Conservation (phyloP, 2,797 vertebrate species). For the Fratercula arctica region DNA sequence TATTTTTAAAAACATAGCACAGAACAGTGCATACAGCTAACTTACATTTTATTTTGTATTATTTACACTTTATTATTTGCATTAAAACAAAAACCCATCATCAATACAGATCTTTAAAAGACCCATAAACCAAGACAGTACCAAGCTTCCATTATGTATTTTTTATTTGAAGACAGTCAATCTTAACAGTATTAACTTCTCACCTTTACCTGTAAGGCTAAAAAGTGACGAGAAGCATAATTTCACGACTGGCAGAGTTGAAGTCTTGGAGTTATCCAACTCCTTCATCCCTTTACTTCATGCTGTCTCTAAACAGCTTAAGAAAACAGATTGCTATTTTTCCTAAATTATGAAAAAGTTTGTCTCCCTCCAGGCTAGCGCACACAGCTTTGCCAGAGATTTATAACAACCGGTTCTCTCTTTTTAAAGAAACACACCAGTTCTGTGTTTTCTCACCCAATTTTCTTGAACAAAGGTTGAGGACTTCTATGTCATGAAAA, state of each 20-base stretch:
- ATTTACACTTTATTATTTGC: background rate
- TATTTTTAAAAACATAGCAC: background rate
- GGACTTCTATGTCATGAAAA: background rate
- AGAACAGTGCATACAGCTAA: background rate
- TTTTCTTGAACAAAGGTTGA: background rate
- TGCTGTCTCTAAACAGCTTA: background rate
- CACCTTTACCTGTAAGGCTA: background rate
- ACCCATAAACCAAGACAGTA: background rate
- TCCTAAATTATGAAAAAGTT: background rate
- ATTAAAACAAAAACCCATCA: background rate
- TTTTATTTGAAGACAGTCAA: background rate
- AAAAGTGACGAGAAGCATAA: background rate
- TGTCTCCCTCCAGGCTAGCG: background rate
- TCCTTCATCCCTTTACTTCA: background rate
- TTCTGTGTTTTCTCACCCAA: background rate
- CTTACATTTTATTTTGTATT: background rate
- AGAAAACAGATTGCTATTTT: background rate
- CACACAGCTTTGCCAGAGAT: background rate
- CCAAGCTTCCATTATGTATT: background rate
- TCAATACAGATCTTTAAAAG: background rate
- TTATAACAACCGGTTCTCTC: background rate
- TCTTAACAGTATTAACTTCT: background rate
- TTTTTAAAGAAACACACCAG: background rate
- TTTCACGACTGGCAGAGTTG: background rate
- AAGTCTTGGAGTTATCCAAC: background rate